phyloP scores from a whole-genome alignment of 2,797 vertebrate species.

The Oryzias dopingdopingensis region DNA sequence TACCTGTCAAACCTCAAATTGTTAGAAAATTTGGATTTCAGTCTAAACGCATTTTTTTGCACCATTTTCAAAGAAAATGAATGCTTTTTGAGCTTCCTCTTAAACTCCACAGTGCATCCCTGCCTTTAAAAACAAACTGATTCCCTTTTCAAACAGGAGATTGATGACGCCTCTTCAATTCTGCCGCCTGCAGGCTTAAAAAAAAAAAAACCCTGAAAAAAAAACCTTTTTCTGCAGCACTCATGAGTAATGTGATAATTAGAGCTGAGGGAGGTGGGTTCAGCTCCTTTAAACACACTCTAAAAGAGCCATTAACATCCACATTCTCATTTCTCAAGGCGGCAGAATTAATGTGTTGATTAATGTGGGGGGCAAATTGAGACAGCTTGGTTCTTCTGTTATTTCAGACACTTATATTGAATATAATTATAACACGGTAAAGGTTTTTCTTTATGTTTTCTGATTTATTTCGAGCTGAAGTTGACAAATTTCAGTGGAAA shows the following conservation, averaged over 20 bases:
- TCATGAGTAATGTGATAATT: constrained; percentile 43
- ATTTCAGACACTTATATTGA: not conserved
- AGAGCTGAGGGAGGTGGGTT: constrained; percentile 11
- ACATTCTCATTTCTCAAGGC: not conserved
- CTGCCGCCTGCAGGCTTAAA: constrained; percentile 6
- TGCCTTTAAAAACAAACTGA: too few relatives aligned
- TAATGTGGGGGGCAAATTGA: not conserved
- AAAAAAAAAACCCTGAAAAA: not conserved
- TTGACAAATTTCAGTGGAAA: too few relatives aligned
- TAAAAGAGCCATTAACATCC: constrained; percentile 39
- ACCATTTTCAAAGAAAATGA: too few relatives aligned
- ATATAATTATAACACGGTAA: not conserved
- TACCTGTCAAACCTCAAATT: too few relatives aligned
- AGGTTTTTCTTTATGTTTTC: too few relatives aligned
- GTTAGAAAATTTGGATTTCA: too few relatives aligned
- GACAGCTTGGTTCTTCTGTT: not conserved
- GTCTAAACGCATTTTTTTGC: too few relatives aligned
- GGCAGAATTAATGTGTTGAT: constrained; percentile 4
- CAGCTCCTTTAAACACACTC: constrained; percentile 26
- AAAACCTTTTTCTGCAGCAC: not conserved
- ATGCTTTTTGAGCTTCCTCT: too few relatives aligned
- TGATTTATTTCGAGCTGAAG: too few relatives aligned
- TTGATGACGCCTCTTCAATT: not conserved
- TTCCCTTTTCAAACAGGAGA: too few relatives aligned
- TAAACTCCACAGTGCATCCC: too few relatives aligned